A percentile compares a stretch with the other conserved stretches of the same genome.
These are phyloP conservation scores for Thysanoteuthis rhombus DNA, from an alignment of 2,888 invertebrate genomes.

Conservation along the genomic window DNA sequence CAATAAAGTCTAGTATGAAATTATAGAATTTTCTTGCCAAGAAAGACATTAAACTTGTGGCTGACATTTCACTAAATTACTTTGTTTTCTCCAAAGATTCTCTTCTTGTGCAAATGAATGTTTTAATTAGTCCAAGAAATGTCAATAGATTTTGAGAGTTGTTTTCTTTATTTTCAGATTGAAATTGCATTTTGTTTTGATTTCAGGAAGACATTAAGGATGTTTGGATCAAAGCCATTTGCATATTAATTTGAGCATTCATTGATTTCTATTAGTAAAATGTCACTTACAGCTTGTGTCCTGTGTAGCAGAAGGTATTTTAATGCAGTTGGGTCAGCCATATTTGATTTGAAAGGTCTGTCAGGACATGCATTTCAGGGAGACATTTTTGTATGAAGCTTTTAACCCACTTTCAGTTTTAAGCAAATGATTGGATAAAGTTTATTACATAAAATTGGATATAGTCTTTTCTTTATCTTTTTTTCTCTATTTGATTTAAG, in stretches of 20 bases:
- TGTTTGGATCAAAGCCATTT: neutral
- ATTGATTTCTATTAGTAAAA: conserved; percentile 12
- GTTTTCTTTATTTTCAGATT: neutral
- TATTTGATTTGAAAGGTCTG: neutral
- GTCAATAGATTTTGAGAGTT: neutral
- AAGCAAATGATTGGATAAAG: neutral
- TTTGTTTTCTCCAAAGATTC: neutral
- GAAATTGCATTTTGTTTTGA: neutral
- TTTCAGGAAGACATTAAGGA: conserved; percentile 12
- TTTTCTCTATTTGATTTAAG: neutral
- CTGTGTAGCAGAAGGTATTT: neutral
- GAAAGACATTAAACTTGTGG: neutral
- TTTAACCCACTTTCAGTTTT: neutral
- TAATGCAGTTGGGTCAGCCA: neutral
- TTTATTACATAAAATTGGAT: neutral
- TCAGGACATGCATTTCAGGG: conserved; percentile 12
- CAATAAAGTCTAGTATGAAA: neutral
- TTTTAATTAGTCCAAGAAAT: neutral
- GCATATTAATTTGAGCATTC: conserved; percentile 1
- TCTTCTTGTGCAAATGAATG: neutral
- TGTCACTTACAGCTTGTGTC: neutral
- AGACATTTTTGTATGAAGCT: neutral
- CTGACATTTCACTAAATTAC: neutral
- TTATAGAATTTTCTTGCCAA: neutral
- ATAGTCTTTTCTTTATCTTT: neutral